phyloP scores from a whole-genome alignment of 2,113 vertebrate genomes.

The Ornithorhynchus anatinus region DNA sequence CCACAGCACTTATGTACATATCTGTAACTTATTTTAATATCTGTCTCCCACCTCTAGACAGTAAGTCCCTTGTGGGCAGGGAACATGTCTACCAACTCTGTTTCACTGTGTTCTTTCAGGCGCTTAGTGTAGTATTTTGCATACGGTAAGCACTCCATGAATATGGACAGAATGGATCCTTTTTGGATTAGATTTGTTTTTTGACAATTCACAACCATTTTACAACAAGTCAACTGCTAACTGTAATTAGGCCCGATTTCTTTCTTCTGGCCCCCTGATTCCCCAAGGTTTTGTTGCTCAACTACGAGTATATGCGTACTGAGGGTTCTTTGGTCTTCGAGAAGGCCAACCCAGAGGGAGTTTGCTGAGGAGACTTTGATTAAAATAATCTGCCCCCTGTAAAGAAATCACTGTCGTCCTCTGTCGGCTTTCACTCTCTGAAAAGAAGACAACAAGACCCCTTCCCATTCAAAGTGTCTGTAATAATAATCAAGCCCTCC shows the following conservation, averaged over 20 bases:
- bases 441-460: no score
- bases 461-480: no score
- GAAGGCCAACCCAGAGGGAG: constrained; percentile 24
- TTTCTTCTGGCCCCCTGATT: constrained; percentile 21
- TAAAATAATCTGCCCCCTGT: constrained; percentile 29
- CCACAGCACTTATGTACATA: no score
- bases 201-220: constrained; percentile 48
- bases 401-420: not conserved
- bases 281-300: constrained; percentile 4
- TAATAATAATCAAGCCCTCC: not conserved
- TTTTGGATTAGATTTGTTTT: constrained; percentile 4
- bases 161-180: constrained; percentile 16
- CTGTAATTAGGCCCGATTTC: constrained; percentile 27
- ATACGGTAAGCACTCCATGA: no score
- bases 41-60: no score
- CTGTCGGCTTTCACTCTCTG: not conserved
- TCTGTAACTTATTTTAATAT: no score
- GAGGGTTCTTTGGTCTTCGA: constrained; percentile 36
- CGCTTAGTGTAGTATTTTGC: no score
- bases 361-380: constrained; percentile 42
- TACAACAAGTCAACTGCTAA: constrained; percentile 34
- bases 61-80: no score
- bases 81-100: no score
- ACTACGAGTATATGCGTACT: constrained; percentile 30
- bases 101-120: no score